These are phyloP conservation scores for Epinephelus malabaricus DNA, from an alignment of 2,797 vertebrate species.

Conservation along the genomic window DNA sequence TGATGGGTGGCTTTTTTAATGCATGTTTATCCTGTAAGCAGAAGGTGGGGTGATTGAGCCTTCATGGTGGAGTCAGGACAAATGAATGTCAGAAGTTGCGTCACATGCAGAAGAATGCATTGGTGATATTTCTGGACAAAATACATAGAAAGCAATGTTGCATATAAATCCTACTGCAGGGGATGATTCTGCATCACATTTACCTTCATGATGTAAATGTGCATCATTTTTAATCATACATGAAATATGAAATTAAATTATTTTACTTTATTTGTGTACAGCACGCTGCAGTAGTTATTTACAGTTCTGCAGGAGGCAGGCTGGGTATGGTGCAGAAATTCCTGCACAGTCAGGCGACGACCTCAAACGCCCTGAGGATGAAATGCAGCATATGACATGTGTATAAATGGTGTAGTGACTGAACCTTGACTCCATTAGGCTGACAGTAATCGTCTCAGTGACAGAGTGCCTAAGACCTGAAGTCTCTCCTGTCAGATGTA, in stretches of 20 bases:
- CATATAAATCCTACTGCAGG: conserved; percentile 8
- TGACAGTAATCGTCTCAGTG: conserved; percentile 44
- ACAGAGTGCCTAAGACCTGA: conserved; percentile 20
- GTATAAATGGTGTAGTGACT: conserved; percentile 19
- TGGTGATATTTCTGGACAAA: neutral
- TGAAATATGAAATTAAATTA: neutral
- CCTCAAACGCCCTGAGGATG: conserved; percentile 25
- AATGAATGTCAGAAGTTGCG: conserved; percentile 66
- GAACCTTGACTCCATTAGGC: conserved; percentile 34
- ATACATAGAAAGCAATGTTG: neutral
- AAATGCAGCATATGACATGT: conserved; percentile 23
- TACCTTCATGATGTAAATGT: conserved; percentile 2
- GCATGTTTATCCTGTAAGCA: conserved; percentile 15
- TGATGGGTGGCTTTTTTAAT: neutral
- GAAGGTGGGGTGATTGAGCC: conserved; percentile 1
- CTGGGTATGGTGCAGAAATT: conserved; percentile 5
- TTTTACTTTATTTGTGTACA: neutral
- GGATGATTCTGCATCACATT: neutral
- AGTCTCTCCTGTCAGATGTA: conserved; percentile 29
- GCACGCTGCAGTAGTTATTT: neutral
- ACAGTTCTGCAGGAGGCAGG: neutral
- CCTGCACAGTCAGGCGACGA: conserved; percentile 14
- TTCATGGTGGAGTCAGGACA: conserved; percentile 28
- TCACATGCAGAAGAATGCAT: conserved; percentile 22
- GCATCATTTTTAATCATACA: neutral